Evolutionary conservation across 2,113 vertebrate species (phyloP).

Genomic region (Albula goreensis): DNA sequence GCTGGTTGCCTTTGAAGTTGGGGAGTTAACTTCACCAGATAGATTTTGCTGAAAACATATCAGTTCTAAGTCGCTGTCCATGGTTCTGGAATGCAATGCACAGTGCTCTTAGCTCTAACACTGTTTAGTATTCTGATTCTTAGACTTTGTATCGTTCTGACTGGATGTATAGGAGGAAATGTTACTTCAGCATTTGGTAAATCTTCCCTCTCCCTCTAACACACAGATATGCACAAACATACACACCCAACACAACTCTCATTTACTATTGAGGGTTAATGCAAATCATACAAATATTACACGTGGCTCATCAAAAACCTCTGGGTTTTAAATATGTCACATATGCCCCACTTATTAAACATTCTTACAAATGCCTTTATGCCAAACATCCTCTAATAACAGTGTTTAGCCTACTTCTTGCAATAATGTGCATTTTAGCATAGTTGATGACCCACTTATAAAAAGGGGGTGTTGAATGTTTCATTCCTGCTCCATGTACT

Average conservation of each 20-base stretch:
- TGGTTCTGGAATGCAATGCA: constrained; percentile 58
- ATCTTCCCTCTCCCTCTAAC: constrained; percentile 16
- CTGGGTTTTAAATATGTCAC: constrained; percentile 12
- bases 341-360: constrained; percentile 10
- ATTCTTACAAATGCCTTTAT: not conserved
- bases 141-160: constrained; percentile 25
- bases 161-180: constrained; percentile 36
- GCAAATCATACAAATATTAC: not conserved
- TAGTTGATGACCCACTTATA: not conserved
- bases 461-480: not conserved
- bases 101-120: constrained; percentile 42
- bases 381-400: not conserved
- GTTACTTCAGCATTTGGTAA: constrained; percentile 59
- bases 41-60: not conserved
- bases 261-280: not conserved
- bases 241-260: not conserved
- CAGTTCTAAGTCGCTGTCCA: constrained; percentile 56
- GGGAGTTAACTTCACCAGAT: not conserved
- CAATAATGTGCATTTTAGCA: not conserved
- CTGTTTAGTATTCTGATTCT: constrained; percentile 51
- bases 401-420: not conserved
- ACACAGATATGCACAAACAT: not conserved
- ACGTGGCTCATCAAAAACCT: not conserved
- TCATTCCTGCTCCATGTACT: not conserved
- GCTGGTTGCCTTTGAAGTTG: not conserved